Evolutionary conservation across 2,113 vertebrate genomes (phyloP), one percentile per base, ranked within the genome.

Genomic region (Hippocampus abdominalis): DNA sequence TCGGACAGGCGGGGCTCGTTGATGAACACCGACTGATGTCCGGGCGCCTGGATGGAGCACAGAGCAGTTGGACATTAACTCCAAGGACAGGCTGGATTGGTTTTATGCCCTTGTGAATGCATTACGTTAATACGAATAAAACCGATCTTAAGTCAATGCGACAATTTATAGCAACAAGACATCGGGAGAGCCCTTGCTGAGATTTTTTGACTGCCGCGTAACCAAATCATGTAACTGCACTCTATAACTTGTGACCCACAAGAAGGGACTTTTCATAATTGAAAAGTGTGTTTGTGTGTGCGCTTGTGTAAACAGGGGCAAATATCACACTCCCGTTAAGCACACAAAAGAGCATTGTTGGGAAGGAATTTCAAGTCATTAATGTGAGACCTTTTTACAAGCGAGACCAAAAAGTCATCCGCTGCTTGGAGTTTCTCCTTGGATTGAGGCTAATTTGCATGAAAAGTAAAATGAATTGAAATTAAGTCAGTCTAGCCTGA

Each of bases 11-110:
- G 92, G 12, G 97, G 97, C 86, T 99, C 97, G 62, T 99, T 99
- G 94, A 99, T 98, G 87, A 99, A 99, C 76, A 99, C 96, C 1
- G 97, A 97, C 87, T 97, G 95, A 88, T 99, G 97, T 73, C 97
- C 97, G 40, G 94, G 91, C 85, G 95, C 92, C 97, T 99, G 88
- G 29, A 78, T 77, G 66, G 44, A 62, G 27, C 29, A 11, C 0
- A 29, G 44, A 70, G 54, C 0, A 2, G 57, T 73, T 23, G 73
- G 32, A 59, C 42, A 9, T 10, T 16, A 51, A 49, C 56, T 75
- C 39, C 71, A 63, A 51, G 40, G 40, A 15, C 62, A 69, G 42
- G 44, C 51, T 46, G 44, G 44, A 68, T 23, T 64, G 36, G 59
- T 68, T 36, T 0, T n/a, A 15, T 4, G 56, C 21, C 60, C 42